A percentile compares a stretch with the other conserved stretches of the same genome.
phyloP scores from a whole-genome alignment of 2,797 vertebrate genomes.

The Pagetopsis macropterus region DNA sequence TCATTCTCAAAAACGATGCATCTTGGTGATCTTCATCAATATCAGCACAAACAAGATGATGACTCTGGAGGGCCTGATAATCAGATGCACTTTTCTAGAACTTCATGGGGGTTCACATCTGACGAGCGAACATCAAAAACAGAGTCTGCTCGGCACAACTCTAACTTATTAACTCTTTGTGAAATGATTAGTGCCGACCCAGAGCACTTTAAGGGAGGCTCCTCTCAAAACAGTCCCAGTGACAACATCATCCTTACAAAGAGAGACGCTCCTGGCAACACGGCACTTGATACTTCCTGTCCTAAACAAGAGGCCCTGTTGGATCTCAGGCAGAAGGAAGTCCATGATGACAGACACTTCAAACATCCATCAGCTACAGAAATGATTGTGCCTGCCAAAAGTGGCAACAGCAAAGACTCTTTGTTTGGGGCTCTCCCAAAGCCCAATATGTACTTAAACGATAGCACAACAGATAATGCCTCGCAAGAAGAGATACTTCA shows the following conservation, averaged over 20 bases:
- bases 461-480: slow-evolving; percentile 41
- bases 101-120: slow-evolving; percentile 52
- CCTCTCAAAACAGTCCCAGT: slow-evolving; percentile 34
- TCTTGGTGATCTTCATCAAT: slow-evolving; percentile 51
- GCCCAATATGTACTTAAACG: slow-evolving; percentile 63
- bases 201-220: slow-evolving; percentile 35
- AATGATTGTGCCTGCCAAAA: slow-evolving; percentile 71
- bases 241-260: slow-evolving; percentile 58
- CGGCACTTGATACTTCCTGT: slow-evolving; percentile 63
- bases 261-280: slow-evolving; percentile 58
- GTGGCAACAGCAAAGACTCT: slow-evolving; percentile 60
- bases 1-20: slow-evolving; percentile 68
- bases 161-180: slow-evolving; percentile 51
- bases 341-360: slow-evolving; percentile 61
- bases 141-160: slow-evolving; percentile 40
- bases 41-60: slow-evolving; percentile 31
- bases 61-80: slow-evolving; percentile 35
- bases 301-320: slow-evolving; percentile 70
- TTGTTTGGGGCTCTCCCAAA: slow-evolving; percentile 58
- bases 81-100: slow-evolving; percentile 47
- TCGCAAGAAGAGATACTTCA: slow-evolving; percentile 51
- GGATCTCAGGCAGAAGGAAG: slow-evolving; percentile 72
- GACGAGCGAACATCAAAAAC: slow-evolving; percentile 36
- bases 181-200: slow-evolving; percentile 28
- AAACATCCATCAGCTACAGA: slow-evolving; percentile 72